Base-by-base conservation (phyloP, 2,797 vertebrate species). In the Sarcoramphus papa region DNA sequence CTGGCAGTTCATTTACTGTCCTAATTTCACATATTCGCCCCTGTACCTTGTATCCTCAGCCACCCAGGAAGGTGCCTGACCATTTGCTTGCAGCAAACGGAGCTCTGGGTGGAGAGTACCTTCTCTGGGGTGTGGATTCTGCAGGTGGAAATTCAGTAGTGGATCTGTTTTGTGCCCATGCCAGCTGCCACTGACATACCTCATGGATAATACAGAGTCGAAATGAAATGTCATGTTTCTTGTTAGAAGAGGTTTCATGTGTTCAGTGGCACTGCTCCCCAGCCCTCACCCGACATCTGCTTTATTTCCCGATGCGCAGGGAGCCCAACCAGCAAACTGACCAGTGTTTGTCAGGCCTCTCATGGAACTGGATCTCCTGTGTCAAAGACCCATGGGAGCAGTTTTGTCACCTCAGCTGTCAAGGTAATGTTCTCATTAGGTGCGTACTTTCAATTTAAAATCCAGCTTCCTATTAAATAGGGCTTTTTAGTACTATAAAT, bases 381-480 rank as follows among this genome's bases (percentile, higher is more conserved):
- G 48, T 99, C 99, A 70, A 99, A 99, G 98, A 98, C 99, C 96
- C 99, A 99, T 69, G 98, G 99, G 31, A 98, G 98, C 96, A 98
- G 98, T 97, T 99, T 99, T 96, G 98, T 99, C 89, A 98, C 99
- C 17, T 99, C 99, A 45, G 95, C 99, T 85, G 98, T 99, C 92
- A 99, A 99, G 99, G 99, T 99, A 98, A 99, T 90, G 65, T 69
- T 77, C 64, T 40, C 64, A 7, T 23, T 54, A 77, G 40, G 12
- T 84, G 67, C 1, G 0, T 68, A 8, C 23, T 82, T 84, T 19
- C 50, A 5, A 5, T 79, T 74, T 74, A 18, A 70, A 92, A 59
- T 45, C 51, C 63, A 69, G 9, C 56, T 92, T 88, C 23, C 41
- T 85, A 3, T 84, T 76, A 59, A 94, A 37, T 37, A 59, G 11